Base-by-base conservation (phyloP, 2,797 vertebrate species). In the Centroberyx gerrardi region DNA sequence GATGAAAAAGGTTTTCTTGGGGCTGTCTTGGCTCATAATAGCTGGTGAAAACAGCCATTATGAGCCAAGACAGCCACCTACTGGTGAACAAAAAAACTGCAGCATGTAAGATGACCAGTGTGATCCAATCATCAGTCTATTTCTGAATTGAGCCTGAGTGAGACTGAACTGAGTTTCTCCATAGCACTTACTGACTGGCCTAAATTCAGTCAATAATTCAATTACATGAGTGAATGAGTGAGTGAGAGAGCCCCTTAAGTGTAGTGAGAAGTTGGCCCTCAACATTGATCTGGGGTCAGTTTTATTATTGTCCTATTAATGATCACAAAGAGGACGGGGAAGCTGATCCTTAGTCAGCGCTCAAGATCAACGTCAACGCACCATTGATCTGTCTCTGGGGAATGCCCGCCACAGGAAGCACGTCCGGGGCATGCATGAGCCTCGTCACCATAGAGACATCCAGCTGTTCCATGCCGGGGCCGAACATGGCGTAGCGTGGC, bases 401-500 rank as follows among this genome's bases (percentile, higher is more conserved):
- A 18, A 94, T 94, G 68, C 95, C 96, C 8, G 95, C 94, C 42
- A 97, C 91, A 3, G 95, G 95, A 33, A 97, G 95, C 75, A 97
- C 83, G 74, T 97, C 92, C 61, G 96, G 94, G 10, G 95, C 94
- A 1, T 94, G 85, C 96, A 99, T 97, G 88, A 99, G 96, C 62
- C 89, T 96, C 53, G 90, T 94, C 71, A 99, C 96, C 79, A 99
- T 90, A 8, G 97, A 98, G 36, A 95, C 86, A 1, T 98, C 96
- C 82, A 99, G 88, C 84, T 98, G 95, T 91, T 99, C 98, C 84
- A 99, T 95, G 51, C 98, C 98, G 0, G 96, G 96, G 15, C 98
- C 98, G 76, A 99, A 97, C 97, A 99, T 99, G 60, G 96, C 97
- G 61, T 97, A 98, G 61, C 97, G 95, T 9, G 97, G 97, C 73